Conservation (phyloP, 2,888 invertebrate genomes). For the Campaea margaritaria region DNA sequence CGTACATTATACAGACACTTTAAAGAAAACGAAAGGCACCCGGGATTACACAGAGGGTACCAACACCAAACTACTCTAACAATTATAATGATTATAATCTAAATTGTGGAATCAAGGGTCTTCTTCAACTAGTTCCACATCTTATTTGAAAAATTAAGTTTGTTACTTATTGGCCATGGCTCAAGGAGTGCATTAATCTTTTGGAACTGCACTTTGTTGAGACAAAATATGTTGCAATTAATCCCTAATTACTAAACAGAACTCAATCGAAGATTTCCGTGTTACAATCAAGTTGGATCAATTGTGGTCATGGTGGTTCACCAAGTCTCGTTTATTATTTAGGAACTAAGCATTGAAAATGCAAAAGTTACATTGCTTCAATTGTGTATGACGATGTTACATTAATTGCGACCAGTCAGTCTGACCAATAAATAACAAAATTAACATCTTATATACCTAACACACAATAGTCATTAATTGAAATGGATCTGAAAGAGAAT, state of each 20-base stretch:
- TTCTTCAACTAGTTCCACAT: constrained; percentile 60
- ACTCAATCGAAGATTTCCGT: neutral
- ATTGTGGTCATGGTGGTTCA: no score
- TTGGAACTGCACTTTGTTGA: constrained; percentile 6
- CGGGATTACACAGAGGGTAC: constrained; percentile 82
- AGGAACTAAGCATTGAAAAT: neutral
- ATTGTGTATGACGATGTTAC: neutral
- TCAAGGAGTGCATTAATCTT: constrained; percentile 9
- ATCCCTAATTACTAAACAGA: constrained; percentile 1
- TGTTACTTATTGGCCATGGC: constrained; percentile 61
- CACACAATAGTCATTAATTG: constrained; percentile 69
- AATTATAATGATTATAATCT: constrained; percentile 79
- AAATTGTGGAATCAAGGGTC: constrained; percentile 68
- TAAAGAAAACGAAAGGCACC: constrained; percentile 82
- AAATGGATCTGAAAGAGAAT: constrained; percentile 79
- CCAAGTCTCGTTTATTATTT: no score
- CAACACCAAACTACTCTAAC: constrained; percentile 84
- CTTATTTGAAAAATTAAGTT: constrained; percentile 54
- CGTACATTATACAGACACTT: constrained; percentile 92
- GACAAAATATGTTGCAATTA: neutral
- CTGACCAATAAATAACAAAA: constrained; percentile 63
- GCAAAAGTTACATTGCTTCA: neutral
- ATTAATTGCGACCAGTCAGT: constrained; percentile 31
- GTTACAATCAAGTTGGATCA: no score
- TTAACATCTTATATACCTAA: constrained; percentile 59